These are phyloP conservation scores for Plutomurus gul DNA, from an alignment of 1,140 invertebrate genomes.

Conservation along the genomic window DNA sequence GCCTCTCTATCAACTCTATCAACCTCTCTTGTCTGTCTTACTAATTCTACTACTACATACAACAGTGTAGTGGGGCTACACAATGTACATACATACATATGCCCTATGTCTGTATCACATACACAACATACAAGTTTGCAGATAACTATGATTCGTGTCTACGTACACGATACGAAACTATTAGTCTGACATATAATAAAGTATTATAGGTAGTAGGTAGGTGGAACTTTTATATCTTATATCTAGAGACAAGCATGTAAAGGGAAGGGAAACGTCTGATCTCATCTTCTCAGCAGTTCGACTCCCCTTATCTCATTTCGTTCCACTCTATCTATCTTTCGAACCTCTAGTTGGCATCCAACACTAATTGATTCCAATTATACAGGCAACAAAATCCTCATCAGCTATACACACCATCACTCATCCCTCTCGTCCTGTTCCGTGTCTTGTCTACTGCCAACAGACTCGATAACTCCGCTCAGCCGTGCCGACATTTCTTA, in stretches of 20 bases:
- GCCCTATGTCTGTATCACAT: background rate
- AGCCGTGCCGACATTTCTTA: background rate
- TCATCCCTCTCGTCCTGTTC: slow-evolving; percentile 28
- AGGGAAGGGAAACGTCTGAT: background rate
- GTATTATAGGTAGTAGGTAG: no score
- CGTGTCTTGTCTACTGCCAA: background rate
- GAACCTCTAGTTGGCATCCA: slow-evolving; percentile 6
- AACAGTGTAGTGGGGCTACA: no score
- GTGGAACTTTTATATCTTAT: no score
- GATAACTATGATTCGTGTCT: no score
- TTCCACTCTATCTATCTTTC: background rate
- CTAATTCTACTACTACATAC: background rate
- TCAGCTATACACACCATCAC: slow-evolving; percentile 39
- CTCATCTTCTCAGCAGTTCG: background rate
- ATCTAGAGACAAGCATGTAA: no score
- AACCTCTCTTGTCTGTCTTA: background rate
- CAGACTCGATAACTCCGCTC: slow-evolving; percentile 3
- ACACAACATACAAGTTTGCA: background rate
- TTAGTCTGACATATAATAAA: no score
- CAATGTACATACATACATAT: background rate
- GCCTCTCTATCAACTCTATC: slow-evolving; percentile 27
- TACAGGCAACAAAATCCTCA: slow-evolving; percentile 45
- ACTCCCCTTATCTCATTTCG: background rate
- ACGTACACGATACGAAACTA: no score
- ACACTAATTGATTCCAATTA: slow-evolving; percentile 46